These are phyloP conservation scores for Lottia gigantea DNA, from an alignment of 2,888 invertebrate species.

Conservation along the genomic window DNA sequence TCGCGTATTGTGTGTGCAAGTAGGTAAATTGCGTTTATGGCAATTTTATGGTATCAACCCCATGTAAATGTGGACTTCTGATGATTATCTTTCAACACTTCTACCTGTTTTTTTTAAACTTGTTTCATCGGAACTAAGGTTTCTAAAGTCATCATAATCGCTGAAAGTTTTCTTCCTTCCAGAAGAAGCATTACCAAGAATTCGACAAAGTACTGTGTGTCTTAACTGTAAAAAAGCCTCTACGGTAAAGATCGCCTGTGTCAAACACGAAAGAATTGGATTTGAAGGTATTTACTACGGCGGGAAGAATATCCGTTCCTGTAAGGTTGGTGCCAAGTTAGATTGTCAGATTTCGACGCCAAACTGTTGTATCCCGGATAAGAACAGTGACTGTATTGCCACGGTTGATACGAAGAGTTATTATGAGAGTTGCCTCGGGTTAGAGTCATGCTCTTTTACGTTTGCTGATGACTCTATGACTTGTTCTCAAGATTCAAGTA, in stretches of 20 bases:
- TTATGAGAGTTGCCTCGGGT: background rate
- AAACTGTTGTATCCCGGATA: background rate
- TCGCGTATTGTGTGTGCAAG: too few species aligned
- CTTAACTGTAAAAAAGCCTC: background rate
- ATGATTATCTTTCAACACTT: too few species aligned
- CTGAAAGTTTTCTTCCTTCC: too few species aligned
- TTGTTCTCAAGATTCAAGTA: background rate
- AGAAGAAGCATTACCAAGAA: too few species aligned
- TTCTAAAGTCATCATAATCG: too few species aligned
- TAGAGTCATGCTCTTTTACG: background rate
- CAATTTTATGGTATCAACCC: too few species aligned
- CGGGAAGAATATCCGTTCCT: background rate
- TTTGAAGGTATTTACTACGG: background rate
- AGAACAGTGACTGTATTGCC: background rate
- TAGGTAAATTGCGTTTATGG: too few species aligned
- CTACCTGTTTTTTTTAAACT: too few species aligned
- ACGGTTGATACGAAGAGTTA: background rate
- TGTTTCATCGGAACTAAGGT: too few species aligned
- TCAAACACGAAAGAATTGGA: background rate
- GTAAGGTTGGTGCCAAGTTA: background rate
- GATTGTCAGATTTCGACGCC: background rate
- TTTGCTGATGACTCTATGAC: background rate
- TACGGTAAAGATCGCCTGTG: background rate
- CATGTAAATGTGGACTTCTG: too few species aligned
- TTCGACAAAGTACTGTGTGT: background rate